Evolutionary conservation across 2,113 vertebrate species (phyloP).

Genomic region (Emydocephalus ijimae): DNA sequence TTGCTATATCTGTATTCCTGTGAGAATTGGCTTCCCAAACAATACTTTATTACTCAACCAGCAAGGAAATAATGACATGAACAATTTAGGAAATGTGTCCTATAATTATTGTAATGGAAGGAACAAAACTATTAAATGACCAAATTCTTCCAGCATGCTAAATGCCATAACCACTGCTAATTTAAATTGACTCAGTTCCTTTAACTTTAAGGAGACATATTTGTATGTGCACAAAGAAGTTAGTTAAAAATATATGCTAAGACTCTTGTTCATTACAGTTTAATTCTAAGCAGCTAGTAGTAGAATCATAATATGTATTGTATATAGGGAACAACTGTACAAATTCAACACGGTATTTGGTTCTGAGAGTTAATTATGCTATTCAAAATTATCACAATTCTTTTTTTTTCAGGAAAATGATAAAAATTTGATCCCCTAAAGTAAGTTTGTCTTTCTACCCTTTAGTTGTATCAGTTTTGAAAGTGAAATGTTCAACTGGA

Average conservation of each 20-base stretch:
- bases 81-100: background rate
- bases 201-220: background rate
- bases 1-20: background rate
- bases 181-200: conserved; percentile 1
- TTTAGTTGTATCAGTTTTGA: background rate
- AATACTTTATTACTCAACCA: background rate
- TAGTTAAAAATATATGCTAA: background rate
- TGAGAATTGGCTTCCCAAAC: background rate
- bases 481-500: background rate
- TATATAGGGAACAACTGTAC: background rate
- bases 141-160: background rate
- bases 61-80: background rate
- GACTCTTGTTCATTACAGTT: background rate
- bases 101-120: background rate
- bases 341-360: background rate
- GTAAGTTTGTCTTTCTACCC: background rate
- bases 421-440: background rate
- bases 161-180: background rate
- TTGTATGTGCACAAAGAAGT: background rate
- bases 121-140: background rate
- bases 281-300: background rate
- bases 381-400: background rate
- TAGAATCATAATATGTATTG: background rate
- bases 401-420: background rate
- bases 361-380: background rate